Conservation (phyloP, 2,797 vertebrate species). For the Neosalanx taihuensis region DNA sequence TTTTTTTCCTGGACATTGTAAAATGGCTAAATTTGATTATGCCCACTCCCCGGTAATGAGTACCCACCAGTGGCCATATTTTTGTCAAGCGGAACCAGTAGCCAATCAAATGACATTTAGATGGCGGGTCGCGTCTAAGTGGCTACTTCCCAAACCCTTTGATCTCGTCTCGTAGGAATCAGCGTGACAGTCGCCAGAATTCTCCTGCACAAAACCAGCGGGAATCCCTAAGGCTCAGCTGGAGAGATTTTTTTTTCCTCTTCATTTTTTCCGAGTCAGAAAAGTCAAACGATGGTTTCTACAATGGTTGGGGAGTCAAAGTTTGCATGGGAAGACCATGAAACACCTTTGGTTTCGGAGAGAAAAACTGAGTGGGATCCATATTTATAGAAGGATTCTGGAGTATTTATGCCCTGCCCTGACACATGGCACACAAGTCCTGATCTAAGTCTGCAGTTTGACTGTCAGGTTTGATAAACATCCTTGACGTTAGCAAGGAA, state of each 20-base stretch:
- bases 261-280: background rate
- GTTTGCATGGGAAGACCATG: background rate
- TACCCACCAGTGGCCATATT: slow-evolving; percentile 24
- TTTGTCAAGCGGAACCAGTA: slow-evolving; percentile 35
- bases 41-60: slow-evolving; percentile 29
- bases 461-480: background rate
- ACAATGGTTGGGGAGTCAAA: background rate
- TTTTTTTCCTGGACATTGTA: slow-evolving; percentile 29
- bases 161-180: slow-evolving; percentile 40
- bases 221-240: slow-evolving; percentile 17
- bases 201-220: slow-evolving; percentile 19
- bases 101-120: slow-evolving; percentile 39
- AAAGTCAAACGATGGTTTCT: background rate
- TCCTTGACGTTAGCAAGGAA: background rate
- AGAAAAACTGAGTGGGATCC: background rate
- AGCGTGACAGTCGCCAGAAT: slow-evolving; percentile 30
- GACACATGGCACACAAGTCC: background rate
- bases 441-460: background rate
- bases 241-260: slow-evolving; percentile 6
- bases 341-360: slow-evolving; percentile 4
- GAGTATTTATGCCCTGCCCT: background rate
- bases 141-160: slow-evolving; percentile 30
- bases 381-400: background rate
- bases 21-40: slow-evolving; percentile 36
- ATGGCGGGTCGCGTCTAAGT: slow-evolving; percentile 38